Percentiles rank a stretch among this genome's conserved stretches.
phyloP scores from a whole-genome alignment of 1,140 invertebrate genomes.

The Drosophila albomicans region DNA sequence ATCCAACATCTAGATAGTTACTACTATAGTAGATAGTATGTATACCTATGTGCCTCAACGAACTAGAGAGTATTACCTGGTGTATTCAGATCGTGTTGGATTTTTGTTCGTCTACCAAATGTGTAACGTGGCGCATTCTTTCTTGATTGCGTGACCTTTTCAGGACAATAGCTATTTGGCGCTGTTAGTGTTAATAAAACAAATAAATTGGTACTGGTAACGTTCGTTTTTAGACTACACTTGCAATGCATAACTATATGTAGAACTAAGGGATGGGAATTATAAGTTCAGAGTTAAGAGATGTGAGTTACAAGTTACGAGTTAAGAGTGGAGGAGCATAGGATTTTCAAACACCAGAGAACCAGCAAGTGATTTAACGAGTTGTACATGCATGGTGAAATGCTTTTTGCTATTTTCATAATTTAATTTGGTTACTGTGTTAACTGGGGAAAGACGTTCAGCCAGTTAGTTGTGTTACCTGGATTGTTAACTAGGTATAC shows the following conservation, averaged over 20 bases:
- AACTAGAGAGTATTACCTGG: constrained; percentile 77
- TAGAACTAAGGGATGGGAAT: constrained; percentile 14
- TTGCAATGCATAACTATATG: constrained; percentile 10
- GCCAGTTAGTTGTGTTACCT: constrained; percentile 81
- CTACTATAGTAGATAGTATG: constrained; percentile 3
- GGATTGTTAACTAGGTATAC: constrained; percentile 78
- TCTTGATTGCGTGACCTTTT: constrained; percentile 88
- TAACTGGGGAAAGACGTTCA: constrained; percentile 16
- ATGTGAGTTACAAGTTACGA: constrained; percentile 3
- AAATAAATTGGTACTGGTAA: constrained; percentile 62
- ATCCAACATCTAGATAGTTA: constrained; percentile 28
- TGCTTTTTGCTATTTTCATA: not conserved
- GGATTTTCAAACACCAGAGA: constrained; percentile 24
- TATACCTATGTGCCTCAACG: constrained; percentile 32
- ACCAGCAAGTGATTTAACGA: constrained; percentile 11
- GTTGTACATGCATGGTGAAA: constrained; percentile 41
- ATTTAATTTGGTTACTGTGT: not conserved
- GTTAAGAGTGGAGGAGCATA: constrained; percentile 6
- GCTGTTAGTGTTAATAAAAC: constrained; percentile 85
- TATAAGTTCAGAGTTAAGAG: constrained; percentile 18
- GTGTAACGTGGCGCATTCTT: constrained; percentile 85
- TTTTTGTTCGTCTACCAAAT: constrained; percentile 85
- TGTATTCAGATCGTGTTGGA: constrained; percentile 85
- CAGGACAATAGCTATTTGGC: constrained; percentile 87
- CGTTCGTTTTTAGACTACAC: constrained; percentile 55